A percentile compares a stretch with the other conserved stretches of the same genome.
phyloP scores from a whole-genome alignment of 2,888 invertebrate genomes.

The Drosophila bunnanda region DNA sequence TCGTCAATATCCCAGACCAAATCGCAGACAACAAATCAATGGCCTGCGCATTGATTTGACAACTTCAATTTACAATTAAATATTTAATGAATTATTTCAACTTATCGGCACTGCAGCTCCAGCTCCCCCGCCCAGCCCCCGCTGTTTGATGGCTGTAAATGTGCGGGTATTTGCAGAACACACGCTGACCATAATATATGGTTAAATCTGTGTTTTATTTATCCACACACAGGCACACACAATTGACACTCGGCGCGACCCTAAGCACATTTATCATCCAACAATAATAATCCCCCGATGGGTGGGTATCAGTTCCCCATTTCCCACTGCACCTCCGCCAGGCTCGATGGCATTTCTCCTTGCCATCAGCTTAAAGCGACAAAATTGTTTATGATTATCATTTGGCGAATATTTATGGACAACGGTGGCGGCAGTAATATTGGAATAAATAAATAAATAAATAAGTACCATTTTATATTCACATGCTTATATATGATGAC shows the following conservation, averaged over 20 bases:
- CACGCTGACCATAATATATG: constrained; percentile 47
- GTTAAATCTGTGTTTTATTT: constrained; percentile 67
- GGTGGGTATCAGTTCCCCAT: constrained; percentile 23
- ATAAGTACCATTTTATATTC: constrained; percentile 41
- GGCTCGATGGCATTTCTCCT: constrained; percentile 17
- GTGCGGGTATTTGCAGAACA: constrained; percentile 35
- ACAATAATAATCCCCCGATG: constrained; percentile 48
- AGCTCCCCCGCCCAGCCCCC: not conserved
- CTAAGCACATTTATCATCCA: constrained; percentile 67
- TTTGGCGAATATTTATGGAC: constrained; percentile 59
- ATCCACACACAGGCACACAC: constrained; percentile 61
- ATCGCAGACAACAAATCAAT: constrained; percentile 28
- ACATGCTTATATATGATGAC: constrained; percentile 27
- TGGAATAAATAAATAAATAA: constrained; percentile 45
- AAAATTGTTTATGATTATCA: constrained; percentile 68
- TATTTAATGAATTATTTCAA: constrained; percentile 45
- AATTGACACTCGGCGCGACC: constrained; percentile 69
- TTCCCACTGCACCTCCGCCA: constrained; percentile 4
- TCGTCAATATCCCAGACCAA: not conserved
- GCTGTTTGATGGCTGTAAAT: constrained; percentile 23
- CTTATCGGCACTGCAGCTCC: constrained; percentile 7
- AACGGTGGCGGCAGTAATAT: constrained; percentile 10
- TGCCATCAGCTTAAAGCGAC: constrained; percentile 39
- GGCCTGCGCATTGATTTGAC: constrained; percentile 31
- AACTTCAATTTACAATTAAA: constrained; percentile 42